A percentile compares a stretch with the other conserved stretches of the same genome.
Conservation (phyloP, 2,888 invertebrate genomes). For the Hylaea fasciaria region DNA sequence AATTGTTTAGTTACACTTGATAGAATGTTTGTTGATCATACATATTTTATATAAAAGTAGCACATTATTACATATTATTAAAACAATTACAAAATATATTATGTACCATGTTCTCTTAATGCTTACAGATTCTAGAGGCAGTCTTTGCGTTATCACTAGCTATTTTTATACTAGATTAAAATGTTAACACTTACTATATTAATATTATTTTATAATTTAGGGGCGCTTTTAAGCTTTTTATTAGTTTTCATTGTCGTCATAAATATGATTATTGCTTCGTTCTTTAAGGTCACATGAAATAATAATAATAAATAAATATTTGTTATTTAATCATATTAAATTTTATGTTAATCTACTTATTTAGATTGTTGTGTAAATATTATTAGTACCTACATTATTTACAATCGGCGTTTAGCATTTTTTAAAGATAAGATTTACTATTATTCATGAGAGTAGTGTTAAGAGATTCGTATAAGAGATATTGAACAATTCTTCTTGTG, state of each 20-base stretch:
- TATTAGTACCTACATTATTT: conserved; percentile 70
- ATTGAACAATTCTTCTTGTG: conserved; percentile 74
- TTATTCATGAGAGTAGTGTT: conserved; percentile 63
- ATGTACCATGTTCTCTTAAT: conserved; percentile 24
- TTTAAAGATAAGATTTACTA: conserved; percentile 50
- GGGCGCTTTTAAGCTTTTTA: conserved; percentile 51
- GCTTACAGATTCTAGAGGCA: conserved; percentile 41
- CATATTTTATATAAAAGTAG: conserved; percentile 24
- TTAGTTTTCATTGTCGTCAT: conserved; percentile 57
- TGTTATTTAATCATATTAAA: conserved; percentile 72
- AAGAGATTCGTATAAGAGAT: conserved; percentile 68
- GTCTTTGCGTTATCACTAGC: conserved; percentile 50
- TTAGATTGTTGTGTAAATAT: conserved; percentile 81
- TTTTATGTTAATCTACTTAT: conserved; percentile 70
- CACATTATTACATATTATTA: conserved; percentile 10
- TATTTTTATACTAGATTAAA: conserved; percentile 51
- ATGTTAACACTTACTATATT: conserved; percentile 35
- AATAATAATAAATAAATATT: conserved; percentile 47
- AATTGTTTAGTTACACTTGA: conserved; percentile 18
- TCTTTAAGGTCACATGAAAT: conserved; percentile 57
- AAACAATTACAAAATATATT: conserved; percentile 30
- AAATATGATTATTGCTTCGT: conserved; percentile 53
- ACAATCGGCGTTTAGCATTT: conserved; percentile 66
- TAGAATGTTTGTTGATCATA: conserved; percentile 30
- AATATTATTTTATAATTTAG: conserved; percentile 27